phyloP scores from a whole-genome alignment of 2,888 invertebrate genomes.

The Agonopterix alstromeriana region DNA sequence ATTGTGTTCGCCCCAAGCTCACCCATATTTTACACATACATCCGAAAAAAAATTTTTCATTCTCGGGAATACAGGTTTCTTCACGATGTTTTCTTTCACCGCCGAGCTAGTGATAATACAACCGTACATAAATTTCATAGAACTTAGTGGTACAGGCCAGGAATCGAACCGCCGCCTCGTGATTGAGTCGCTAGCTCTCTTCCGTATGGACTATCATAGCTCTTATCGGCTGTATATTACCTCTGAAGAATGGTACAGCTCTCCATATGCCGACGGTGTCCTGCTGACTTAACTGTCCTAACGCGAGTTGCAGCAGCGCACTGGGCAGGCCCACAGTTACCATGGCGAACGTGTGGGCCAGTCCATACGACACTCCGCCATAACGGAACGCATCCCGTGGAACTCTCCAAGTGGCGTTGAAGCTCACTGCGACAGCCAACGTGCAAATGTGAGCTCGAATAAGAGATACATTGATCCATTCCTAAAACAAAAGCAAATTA shows the following conservation, averaged over 20 bases:
- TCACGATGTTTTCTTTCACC: too few species aligned
- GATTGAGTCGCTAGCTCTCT: too few species aligned
- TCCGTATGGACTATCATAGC: too few species aligned
- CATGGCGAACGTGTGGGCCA: conserved; percentile 66
- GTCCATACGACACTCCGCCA: conserved; percentile 71
- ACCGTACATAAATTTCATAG: too few species aligned
- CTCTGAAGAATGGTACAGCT: conserved; percentile 81
- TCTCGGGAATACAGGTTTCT: too few species aligned
- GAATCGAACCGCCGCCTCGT: too few species aligned
- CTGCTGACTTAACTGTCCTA: conserved; percentile 80
- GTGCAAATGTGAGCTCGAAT: conserved; percentile 62
- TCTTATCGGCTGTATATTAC: conserved; percentile 41
- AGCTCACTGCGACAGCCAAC: conserved; percentile 71
- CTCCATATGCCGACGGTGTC: conserved; percentile 80
- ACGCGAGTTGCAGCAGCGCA: conserved; percentile 77
- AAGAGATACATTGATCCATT: conserved; percentile 18
- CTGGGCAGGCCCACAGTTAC: conserved; percentile 73
- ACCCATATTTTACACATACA: too few species aligned
- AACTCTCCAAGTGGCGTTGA: conserved; percentile 76
- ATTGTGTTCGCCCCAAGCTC: too few species aligned
- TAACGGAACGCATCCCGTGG: conserved; percentile 69
- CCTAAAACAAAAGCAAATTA: conserved; percentile 5
- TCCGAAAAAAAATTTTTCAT: too few species aligned
- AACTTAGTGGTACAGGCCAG: too few species aligned
- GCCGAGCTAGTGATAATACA: too few species aligned